phyloP scores from a whole-genome alignment of 2,113 vertebrate species.

The Halichoerus grypus region DNA sequence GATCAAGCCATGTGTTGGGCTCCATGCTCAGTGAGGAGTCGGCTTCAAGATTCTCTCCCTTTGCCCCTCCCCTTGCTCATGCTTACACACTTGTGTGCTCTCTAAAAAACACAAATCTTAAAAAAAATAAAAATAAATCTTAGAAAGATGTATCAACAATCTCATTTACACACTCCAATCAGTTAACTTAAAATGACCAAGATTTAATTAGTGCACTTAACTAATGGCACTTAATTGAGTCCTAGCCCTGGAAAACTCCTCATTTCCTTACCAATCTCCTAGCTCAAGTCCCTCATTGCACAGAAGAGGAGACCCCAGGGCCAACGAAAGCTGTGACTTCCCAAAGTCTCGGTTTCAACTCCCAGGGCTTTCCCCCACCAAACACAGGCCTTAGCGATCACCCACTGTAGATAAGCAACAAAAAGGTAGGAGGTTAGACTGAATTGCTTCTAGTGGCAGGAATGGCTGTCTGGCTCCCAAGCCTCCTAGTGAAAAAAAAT shows the following conservation, averaged over 20 bases:
- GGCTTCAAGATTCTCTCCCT: neutral
- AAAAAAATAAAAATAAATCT: neutral
- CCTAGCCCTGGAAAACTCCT: neutral
- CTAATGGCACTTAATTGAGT: neutral
- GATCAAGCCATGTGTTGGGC: neutral
- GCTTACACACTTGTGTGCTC: neutral
- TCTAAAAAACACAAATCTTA: too few species aligned
- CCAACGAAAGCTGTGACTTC: neutral
- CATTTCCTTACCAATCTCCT: neutral
- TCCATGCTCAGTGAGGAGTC: neutral
- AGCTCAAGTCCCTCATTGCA: neutral
- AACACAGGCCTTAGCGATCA: neutral
- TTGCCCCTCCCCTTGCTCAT: neutral
- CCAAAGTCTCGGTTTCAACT: neutral
- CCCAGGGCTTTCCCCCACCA: neutral
- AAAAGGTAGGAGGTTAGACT: neutral
- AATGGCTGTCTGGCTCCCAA: neutral
- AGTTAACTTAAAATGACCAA: constrained; percentile 14
- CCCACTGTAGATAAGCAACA: neutral
- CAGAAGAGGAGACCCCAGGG: neutral
- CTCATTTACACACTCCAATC: neutral
- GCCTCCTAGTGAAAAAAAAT: neutral
- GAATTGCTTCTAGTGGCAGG: neutral
- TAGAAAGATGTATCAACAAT: neutral
- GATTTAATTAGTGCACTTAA: neutral